phyloP scores from a whole-genome alignment of 1,140 invertebrate genomes.

The Trichomalopsis sarcophagae region DNA sequence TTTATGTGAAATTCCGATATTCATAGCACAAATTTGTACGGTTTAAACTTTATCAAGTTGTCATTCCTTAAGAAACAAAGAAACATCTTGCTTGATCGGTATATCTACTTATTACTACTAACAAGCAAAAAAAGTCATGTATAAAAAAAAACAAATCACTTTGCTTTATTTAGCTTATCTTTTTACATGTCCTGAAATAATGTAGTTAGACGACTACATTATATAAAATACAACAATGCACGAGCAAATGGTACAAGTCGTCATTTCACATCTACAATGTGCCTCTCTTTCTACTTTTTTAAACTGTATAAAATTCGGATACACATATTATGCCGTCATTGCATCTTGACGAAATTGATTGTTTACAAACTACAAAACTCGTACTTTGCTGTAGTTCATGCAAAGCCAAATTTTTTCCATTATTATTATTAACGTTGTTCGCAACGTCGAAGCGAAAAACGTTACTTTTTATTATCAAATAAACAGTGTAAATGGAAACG shows the following conservation, averaged over 20 bases:
- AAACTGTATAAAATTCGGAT: slow-evolving; percentile 52
- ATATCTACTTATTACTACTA: slow-evolving; percentile 39
- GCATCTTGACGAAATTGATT: slow-evolving; percentile 8
- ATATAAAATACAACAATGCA: slow-evolving; percentile 52
- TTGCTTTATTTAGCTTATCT: slow-evolving; percentile 46
- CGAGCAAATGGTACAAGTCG: slow-evolving; percentile 51
- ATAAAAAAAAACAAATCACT: slow-evolving; percentile 49
- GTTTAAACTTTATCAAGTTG: slow-evolving; percentile 39
- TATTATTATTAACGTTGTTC: slow-evolving; percentile 30
- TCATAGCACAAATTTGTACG: slow-evolving; percentile 48
- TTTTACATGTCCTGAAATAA: slow-evolving; percentile 48
- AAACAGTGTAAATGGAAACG: slow-evolving; percentile 46
- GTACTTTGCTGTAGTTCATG: slow-evolving; percentile 14
- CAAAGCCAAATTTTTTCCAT: slow-evolving; percentile 5
- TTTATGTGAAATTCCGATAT: slow-evolving; percentile 35
- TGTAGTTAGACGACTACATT: slow-evolving; percentile 50
- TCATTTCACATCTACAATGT: slow-evolving; percentile 51
- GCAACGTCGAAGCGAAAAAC: slow-evolving; percentile 35
- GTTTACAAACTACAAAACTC: slow-evolving; percentile 47
- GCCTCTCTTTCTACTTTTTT: slow-evolving; percentile 27
- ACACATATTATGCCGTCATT: slow-evolving; percentile 22
- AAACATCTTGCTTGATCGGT: slow-evolving; percentile 41
- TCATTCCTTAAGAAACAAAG: slow-evolving; percentile 44
- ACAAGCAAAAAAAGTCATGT: slow-evolving; percentile 46
- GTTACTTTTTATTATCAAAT: slow-evolving; percentile 8